Percentiles rank a stretch among this genome's conserved stretches.
Evolutionary conservation across 2,113 vertebrate genomes (phyloP).

Genomic region (Nyctereutes procyonoides): DNA sequence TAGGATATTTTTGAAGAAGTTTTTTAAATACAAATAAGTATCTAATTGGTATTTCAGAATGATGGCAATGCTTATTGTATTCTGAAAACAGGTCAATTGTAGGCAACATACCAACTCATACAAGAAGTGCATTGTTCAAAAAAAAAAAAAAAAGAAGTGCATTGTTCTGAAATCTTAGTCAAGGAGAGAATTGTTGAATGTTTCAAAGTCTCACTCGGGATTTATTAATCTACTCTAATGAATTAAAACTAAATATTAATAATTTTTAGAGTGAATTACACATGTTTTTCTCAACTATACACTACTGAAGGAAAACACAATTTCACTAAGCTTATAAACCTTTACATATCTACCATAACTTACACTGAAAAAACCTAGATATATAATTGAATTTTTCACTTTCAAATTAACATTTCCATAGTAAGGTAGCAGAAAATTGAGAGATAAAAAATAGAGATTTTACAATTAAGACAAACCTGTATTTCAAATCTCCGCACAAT

Average conservation of each 20-base stretch:
- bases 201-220: not conserved
- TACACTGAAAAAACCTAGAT: not conserved
- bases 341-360: constrained; percentile 7
- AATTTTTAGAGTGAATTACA: not conserved
- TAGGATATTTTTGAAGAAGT: not conserved
- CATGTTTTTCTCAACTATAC: not conserved
- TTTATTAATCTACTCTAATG: not conserved
- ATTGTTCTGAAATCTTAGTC: constrained; percentile 27
- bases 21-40: not conserved
- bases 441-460: not conserved
- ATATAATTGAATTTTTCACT: not conserved
- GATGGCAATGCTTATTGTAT: not conserved
- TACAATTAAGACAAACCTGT: not conserved
- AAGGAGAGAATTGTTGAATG: constrained; percentile 19
- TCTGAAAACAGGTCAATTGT: not conserved
- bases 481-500: not conserved
- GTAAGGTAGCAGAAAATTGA: not conserved
- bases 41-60: not conserved
- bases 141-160: too few relatives aligned
- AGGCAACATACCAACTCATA: not conserved
- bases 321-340: constrained; percentile 17
- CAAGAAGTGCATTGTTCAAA: not conserved
- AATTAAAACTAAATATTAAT: not conserved
- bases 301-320: not conserved
- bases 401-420: not conserved